Conservation (phyloP, 2,888 invertebrate species). For the Morinoia aosen region DNA sequence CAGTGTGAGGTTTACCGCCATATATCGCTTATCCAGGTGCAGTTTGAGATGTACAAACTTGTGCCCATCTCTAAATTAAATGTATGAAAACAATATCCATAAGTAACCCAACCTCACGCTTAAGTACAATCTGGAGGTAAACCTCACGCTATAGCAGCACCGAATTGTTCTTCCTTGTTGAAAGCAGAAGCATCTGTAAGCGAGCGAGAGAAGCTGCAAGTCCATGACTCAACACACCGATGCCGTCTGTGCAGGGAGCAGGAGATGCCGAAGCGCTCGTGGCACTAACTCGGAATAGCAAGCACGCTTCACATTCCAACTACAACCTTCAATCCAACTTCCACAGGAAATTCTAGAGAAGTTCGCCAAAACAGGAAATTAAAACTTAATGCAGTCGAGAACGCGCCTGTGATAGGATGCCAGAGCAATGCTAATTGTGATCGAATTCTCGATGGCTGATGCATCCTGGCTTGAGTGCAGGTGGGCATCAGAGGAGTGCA, state of each 20-base stretch:
- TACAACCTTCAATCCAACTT: neutral
- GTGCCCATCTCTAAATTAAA: too few relatives aligned
- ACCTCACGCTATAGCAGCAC: too few relatives aligned
- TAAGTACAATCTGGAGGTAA: too few relatives aligned
- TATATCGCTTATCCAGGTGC: too few relatives aligned
- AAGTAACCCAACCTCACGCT: too few relatives aligned
- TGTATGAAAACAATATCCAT: too few relatives aligned
- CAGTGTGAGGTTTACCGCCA: too few relatives aligned
- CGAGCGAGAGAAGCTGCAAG: neutral
- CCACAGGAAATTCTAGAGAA: neutral
- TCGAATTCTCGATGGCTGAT: neutral
- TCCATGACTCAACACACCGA: too few relatives aligned
- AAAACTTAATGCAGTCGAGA: neutral
- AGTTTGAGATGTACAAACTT: too few relatives aligned
- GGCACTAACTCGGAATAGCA: neutral
- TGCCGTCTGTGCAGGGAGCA: neutral
- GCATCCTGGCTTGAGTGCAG: neutral
- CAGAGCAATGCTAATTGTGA: neutral
- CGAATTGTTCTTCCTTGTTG: too few relatives aligned
- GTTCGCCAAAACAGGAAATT: conserved; percentile 6
- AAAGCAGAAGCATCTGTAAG: neutral
- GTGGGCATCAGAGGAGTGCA: neutral
- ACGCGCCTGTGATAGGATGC: neutral
- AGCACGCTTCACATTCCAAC: neutral
- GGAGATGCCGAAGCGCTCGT: neutral